A percentile compares a stretch with the other conserved stretches of the same genome.
phyloP scores from a whole-genome alignment of 2,113 vertebrate genomes.

The Sceloporus undulatus region DNA sequence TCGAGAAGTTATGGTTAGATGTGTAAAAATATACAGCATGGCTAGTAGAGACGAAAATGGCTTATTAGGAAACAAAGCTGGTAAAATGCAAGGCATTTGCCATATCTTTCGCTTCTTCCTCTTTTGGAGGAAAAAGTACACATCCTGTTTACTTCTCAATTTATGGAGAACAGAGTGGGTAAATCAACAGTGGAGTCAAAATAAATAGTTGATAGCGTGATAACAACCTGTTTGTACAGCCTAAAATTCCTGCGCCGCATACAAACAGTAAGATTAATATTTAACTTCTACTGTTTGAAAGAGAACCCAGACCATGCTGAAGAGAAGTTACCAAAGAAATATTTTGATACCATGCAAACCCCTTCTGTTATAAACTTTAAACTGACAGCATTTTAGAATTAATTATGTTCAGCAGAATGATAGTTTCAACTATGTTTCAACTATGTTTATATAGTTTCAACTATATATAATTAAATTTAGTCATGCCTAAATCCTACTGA shows the following conservation, averaged over 20 bases:
- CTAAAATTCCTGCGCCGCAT: background rate
- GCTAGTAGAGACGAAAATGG: background rate
- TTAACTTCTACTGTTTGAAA: background rate
- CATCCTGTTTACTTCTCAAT: conserved; percentile 2
- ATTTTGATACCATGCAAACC: no score
- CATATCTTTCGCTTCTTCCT: background rate
- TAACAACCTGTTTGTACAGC: background rate
- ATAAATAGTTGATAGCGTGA: background rate
- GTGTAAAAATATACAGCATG: background rate
- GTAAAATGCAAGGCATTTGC: background rate
- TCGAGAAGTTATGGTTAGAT: background rate
- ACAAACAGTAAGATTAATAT: background rate
- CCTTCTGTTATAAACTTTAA: background rate
- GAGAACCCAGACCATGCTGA: background rate
- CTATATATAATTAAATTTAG: no score
- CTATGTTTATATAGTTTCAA: background rate
- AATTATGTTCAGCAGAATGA: background rate
- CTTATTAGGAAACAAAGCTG: background rate
- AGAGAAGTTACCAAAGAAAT: background rate
- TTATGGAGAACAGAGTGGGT: conserved; percentile 6
- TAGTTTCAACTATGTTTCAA: background rate
- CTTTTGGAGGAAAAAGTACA: background rate
- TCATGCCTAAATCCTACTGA: background rate
- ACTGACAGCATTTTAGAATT: background rate
- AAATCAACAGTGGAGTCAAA: conserved; percentile 18